These are phyloP conservation scores for Hippocampus barbouri DNA, from an alignment of 2,113 vertebrate species.

Conservation along the genomic window DNA sequence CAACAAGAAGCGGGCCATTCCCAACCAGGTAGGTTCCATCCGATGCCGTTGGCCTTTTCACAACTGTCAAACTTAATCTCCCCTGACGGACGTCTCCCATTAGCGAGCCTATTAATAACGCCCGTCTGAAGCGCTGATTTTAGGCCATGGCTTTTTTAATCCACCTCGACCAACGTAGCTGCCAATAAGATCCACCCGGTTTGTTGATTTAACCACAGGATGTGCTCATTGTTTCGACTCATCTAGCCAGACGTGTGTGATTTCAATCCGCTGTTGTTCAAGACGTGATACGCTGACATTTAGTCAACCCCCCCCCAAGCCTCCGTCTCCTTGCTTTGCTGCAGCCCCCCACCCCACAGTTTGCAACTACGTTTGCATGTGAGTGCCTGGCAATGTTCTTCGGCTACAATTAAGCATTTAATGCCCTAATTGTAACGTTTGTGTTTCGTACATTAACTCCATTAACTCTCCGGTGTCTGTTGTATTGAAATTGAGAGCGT, in stretches of 20 bases:
- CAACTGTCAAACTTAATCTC: constrained; percentile 33
- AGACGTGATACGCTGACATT: constrained; percentile 14
- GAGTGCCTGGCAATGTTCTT: constrained; percentile 51
- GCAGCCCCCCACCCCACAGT: constrained; percentile 31
- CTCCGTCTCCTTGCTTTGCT: constrained; percentile 28
- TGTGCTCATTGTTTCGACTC: background rate
- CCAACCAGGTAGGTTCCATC: constrained; percentile 84
- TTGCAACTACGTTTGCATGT: constrained; percentile 40
- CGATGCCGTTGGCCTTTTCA: constrained; percentile 23
- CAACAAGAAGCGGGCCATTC: constrained; percentile 91
- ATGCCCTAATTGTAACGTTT: constrained; percentile 40
- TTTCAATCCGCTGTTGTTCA: constrained; percentile 8
- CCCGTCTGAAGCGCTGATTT: constrained; percentile 17
- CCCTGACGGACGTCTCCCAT: constrained; percentile 29
- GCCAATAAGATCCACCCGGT: constrained; percentile 13
- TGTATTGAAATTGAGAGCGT: constrained; percentile 51
- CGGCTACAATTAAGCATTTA: constrained; percentile 40
- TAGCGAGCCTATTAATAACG: constrained; percentile 36
- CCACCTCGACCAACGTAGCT: constrained; percentile 1
- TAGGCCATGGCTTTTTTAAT: constrained; percentile 27
- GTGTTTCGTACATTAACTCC: constrained; percentile 29
- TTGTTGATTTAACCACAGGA: background rate
- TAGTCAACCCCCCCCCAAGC: constrained; percentile 14
- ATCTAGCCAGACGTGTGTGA: constrained; percentile 3
- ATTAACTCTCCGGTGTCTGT: constrained; percentile 49